Base-by-base conservation (phyloP, 2,113 vertebrate genomes). In the Ammodytes marinus region DNA sequence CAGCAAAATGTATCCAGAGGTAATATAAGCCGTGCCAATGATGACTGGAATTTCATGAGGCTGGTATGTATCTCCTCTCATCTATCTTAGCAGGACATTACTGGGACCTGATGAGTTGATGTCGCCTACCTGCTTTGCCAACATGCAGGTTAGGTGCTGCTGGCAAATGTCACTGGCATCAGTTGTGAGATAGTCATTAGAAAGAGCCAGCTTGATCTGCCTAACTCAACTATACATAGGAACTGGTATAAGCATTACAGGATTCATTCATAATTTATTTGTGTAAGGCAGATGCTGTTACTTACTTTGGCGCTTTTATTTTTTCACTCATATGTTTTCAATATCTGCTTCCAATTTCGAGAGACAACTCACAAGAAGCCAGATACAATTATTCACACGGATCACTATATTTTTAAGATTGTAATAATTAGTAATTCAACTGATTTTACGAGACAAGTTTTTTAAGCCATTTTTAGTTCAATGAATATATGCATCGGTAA, bases 1-100 rank as follows among this genome's bases (percentile, higher is more conserved):
- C 12, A 53, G 58, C 57, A 55, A 27, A 72, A 66, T 79, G 42
- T 54, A 58, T 66, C 42, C 54, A 71, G 69, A 35, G 55, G 40
- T 39, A 55, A 27, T 59, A 11, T 40, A 15, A 71, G 11, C 42
- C 35, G 3, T 69, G 82, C 52, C 64, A 73, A 1, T 73, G 71
- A 55, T 27, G 71, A 55, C 19, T 73, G 53, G 35, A 52, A 64
- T 61, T 59, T 59, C 40, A 42, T 14, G 52, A 66, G 72, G 69
- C 71, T 17, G 42, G 55, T 58, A 50, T 35, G 17, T 71, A 54
- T 58, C 39, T 71, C 49, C n/a, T 59, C 73, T 81, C 82, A 65
- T 83, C 55, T 79, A 70, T 69, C 37, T 80, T 84, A 74, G 76
- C 87, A 79, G 73, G 58, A 88, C 66, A 80, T 74, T 80, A 79